These are phyloP conservation scores for Trichogramma pretiosum DNA, from an alignment of 1,140 invertebrate genomes.

Conservation along the genomic window DNA sequence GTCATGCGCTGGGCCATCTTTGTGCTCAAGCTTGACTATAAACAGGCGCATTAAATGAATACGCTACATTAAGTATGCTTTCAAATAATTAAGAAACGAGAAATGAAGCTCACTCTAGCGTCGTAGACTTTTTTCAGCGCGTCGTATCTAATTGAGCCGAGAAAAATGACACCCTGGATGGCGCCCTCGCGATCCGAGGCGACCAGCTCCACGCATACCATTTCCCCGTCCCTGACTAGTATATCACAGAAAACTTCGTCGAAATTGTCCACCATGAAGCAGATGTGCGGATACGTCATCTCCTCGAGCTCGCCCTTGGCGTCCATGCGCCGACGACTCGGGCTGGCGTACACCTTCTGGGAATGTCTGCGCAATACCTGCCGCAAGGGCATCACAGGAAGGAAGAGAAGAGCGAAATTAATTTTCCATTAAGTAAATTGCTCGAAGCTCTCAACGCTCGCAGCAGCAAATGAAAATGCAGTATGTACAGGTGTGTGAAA, in stretches of 20 bases:
- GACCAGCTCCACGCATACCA: constrained; percentile 95
- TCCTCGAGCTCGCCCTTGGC: constrained; percentile 96
- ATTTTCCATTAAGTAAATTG: too few relatives aligned
- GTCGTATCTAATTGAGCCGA: constrained; percentile 95
- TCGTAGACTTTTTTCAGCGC: constrained; percentile 95
- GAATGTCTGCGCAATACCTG: constrained; percentile 83
- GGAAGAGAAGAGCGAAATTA: too few relatives aligned
- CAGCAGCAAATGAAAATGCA: too few relatives aligned
- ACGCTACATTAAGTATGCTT: background rate
- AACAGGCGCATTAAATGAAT: constrained; percentile 20
- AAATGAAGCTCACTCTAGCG: constrained; percentile 74
- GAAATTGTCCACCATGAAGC: constrained; percentile 98
- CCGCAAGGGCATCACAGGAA: too few relatives aligned
- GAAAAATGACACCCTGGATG: constrained; percentile 87
- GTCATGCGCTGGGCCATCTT: constrained; percentile 95
- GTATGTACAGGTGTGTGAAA: too few relatives aligned
- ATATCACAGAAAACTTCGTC: constrained; percentile 97
- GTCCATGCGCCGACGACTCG: constrained; percentile 92
- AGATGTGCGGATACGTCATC: constrained; percentile 97
- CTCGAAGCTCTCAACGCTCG: too few relatives aligned
- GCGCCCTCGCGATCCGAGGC: constrained; percentile 76
- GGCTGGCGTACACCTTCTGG: constrained; percentile 93
- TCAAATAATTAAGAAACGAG: too few relatives aligned
- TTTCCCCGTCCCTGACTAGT: constrained; percentile 92
- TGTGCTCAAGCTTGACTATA: constrained; percentile 84